phyloP scores from a whole-genome alignment of 2,888 invertebrate species.

The Aplocera efformata region DNA sequence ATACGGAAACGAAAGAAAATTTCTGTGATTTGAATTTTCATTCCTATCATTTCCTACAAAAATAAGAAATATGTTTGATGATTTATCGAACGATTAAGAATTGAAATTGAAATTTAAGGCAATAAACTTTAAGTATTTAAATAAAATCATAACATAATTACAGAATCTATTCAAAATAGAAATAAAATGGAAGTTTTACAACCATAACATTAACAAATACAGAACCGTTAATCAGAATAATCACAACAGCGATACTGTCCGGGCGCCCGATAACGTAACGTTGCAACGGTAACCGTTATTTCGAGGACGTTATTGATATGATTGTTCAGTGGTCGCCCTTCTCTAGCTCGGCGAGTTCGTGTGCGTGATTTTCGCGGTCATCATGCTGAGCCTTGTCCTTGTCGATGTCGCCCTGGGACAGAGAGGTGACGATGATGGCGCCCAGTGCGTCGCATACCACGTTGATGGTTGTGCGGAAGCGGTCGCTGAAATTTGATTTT shows the following conservation, averaged over 20 bases:
- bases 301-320: conserved; percentile 1
- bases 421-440: conserved; percentile 92
- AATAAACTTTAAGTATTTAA: too few species aligned
- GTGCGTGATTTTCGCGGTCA: conserved; percentile 73
- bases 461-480: conserved; percentile 94
- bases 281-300: conserved; percentile 28
- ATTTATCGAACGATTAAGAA: too few species aligned
- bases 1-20: too few species aligned
- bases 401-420: conserved; percentile 87
- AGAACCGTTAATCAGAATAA: conserved; percentile 31
- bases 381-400: conserved; percentile 60
- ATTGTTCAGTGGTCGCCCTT: conserved; percentile 67
- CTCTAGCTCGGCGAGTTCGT: conserved; percentile 84
- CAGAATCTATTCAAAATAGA: conserved; percentile 7
- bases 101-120: too few species aligned
- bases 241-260: conserved; percentile 33
- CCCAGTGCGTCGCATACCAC: conserved; percentile 97
- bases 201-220: conserved; percentile 22
- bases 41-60: too few species aligned
- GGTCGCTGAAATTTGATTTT: conserved; percentile 84
- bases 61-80: too few species aligned
- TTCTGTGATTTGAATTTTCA: too few species aligned
- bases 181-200: conserved; percentile 13
- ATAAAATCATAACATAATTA: too few species aligned
- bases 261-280: conserved; percentile 40